phyloP scores from a whole-genome alignment of 2,113 vertebrate species.

The Ceyx margarethae region DNA sequence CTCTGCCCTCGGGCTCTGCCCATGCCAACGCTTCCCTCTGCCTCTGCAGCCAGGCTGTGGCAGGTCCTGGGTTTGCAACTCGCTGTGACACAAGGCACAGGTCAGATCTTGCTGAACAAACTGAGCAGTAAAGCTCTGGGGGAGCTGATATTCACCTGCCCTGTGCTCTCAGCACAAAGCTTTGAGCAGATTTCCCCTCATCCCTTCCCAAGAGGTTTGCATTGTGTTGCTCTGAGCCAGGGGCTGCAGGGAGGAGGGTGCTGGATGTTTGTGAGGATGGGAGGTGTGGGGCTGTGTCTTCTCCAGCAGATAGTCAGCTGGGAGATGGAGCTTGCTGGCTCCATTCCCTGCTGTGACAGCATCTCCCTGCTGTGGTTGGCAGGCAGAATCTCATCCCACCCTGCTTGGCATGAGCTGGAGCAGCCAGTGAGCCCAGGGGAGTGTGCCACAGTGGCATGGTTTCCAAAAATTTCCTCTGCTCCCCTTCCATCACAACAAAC shows the following conservation, averaged over 20 bases:
- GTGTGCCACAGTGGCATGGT: background rate
- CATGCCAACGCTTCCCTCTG: fast-evolving
- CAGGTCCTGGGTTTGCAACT: background rate
- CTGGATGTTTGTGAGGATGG: background rate
- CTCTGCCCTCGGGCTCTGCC: background rate
- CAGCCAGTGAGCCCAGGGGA: background rate
- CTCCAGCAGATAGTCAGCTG: fast-evolving
- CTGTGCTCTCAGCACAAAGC: background rate
- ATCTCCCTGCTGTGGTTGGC: background rate
- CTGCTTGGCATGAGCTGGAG: background rate
- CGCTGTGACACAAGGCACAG: background rate
- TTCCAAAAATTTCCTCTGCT: background rate
- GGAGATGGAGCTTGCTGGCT: background rate
- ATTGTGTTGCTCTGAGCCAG: background rate
- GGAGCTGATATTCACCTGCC: background rate
- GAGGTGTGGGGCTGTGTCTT: background rate
- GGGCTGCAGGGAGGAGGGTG: background rate
- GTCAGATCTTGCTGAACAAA: background rate
- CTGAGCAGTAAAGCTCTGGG: background rate
- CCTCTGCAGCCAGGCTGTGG: background rate
- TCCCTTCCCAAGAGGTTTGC: background rate
- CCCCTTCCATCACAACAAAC: background rate
- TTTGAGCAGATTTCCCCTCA: background rate
- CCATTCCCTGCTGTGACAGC: background rate
- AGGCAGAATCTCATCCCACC: background rate